Percentiles rank a stretch among this genome's conserved stretches.
Conservation (phyloP, 1,140 invertebrate species). For the Diorhabda carinulata region DNA sequence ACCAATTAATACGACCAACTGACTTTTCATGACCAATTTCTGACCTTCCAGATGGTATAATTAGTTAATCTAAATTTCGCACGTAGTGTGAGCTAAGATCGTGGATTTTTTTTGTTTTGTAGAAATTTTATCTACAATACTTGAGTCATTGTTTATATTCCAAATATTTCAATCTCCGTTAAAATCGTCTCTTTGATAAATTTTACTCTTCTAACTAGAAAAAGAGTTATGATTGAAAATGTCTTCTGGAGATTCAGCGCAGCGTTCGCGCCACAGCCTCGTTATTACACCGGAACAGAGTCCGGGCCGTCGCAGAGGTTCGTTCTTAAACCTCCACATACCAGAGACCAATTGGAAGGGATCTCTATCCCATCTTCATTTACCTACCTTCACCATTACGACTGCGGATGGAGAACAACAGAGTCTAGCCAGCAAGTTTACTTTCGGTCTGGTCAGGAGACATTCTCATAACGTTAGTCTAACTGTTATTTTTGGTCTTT, state of each 20-base stretch:
- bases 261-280: slow-evolving; percentile 34
- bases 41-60: no score
- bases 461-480: slow-evolving; percentile 56
- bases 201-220: not conserved
- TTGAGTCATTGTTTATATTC: no score
- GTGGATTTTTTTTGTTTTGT: no score
- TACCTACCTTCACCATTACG: slow-evolving; percentile 53
- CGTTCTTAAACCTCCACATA: slow-evolving; percentile 51
- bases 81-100: no score
- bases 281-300: slow-evolving; percentile 21
- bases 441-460: slow-evolving; percentile 51
- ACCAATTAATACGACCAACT: no score
- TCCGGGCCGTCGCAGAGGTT: slow-evolving; percentile 38
- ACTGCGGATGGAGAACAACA: slow-evolving; percentile 45
- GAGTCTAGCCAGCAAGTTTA: slow-evolving; percentile 50
- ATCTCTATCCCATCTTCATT: slow-evolving; percentile 49
- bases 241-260: slow-evolving; percentile 3
- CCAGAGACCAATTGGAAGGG: slow-evolving; percentile 43
- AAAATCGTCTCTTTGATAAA: no score
- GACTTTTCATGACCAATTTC: no score
- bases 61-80: no score
- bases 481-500: no score
- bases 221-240: slow-evolving; percentile 4
- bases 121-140: no score
- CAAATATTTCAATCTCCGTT: no score